phyloP scores from a whole-genome alignment of 1,140 invertebrate species.

The Hylaeus anthracinus region DNA sequence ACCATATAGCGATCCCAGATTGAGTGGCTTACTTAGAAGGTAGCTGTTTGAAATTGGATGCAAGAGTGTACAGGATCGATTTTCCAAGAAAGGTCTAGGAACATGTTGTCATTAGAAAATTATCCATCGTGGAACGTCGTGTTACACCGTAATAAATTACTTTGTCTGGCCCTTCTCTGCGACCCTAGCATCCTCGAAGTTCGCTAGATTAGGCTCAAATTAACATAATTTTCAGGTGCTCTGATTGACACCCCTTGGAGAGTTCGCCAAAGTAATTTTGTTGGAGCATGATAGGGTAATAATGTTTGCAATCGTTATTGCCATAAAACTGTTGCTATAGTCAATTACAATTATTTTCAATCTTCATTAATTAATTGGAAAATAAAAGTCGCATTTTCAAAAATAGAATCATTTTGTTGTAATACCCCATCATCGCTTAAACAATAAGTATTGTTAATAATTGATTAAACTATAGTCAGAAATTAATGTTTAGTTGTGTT shows the following conservation, averaged over 20 bases:
- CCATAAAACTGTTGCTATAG: no score
- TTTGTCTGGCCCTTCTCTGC: slow-evolving; percentile 2
- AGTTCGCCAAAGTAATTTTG: not conserved
- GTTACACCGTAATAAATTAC: slow-evolving; percentile 56
- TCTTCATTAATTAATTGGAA: no score
- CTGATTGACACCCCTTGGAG: slow-evolving; percentile 38
- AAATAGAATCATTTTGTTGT: no score
- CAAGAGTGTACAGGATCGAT: slow-evolving; percentile 20
- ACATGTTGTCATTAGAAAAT: slow-evolving; percentile 58
- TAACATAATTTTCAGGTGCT: slow-evolving; percentile 42
- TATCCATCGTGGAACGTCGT: slow-evolving; percentile 56
- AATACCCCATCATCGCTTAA: no score
- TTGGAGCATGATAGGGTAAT: no score
- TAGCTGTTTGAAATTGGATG: not conserved
- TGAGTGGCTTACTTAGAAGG: not conserved
- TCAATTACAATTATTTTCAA: no score
- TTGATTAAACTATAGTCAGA: no score
- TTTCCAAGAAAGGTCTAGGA: not conserved
- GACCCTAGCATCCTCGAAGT: slow-evolving; percentile 26
- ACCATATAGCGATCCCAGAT: no score
- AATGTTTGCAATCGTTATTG: no score
- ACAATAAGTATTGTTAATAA: no score
- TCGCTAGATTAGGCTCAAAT: slow-evolving; percentile 48
- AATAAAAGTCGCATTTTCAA: no score
- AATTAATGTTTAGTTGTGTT: no score